A percentile compares a stretch with the other conserved stretches of the same genome.
These are phyloP conservation scores for Baronia brevicornis DNA, from an alignment of 2,888 invertebrate species.

Conservation along the genomic window DNA sequence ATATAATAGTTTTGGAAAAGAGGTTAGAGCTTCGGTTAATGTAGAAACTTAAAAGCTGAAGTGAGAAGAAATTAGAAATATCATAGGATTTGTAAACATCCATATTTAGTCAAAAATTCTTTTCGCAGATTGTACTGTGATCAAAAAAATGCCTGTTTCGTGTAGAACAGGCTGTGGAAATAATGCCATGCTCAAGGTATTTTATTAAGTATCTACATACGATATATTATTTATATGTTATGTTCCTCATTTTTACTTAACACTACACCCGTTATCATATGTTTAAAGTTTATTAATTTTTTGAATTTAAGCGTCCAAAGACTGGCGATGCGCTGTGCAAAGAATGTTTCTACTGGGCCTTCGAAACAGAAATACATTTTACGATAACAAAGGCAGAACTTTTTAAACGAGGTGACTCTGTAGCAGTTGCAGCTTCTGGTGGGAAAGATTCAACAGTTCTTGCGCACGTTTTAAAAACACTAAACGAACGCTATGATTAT, in stretches of 20 bases:
- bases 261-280: no score
- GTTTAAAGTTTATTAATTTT: conserved; percentile 6
- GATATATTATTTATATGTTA: no score
- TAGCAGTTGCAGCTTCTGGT: conserved; percentile 95
- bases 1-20: no score
- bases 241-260: no score
- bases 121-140: no score
- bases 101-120: no score
- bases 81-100: no score
- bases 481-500: conserved; percentile 94
- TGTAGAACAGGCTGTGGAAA: conserved; percentile 85
- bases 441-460: conserved; percentile 98
- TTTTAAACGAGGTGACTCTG: conserved; percentile 88
- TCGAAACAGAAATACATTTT: conserved; percentile 95
- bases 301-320: conserved; percentile 84
- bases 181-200: conserved; percentile 84
- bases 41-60: no score
- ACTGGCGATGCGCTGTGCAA: conserved; percentile 94
- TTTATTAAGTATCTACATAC: conserved; percentile 20
- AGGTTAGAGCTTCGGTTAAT: no score
- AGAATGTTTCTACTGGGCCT: conserved; percentile 94
- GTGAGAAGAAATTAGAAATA: no score
- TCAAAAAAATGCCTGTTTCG: conserved; percentile 77
- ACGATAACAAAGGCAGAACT: conserved; percentile 89
- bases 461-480: conserved; percentile 91